Evolutionary conservation across 2,113 vertebrate genomes (phyloP), one percentile per base, ranked within the genome.

Genomic region (Carassius auratus): DNA sequence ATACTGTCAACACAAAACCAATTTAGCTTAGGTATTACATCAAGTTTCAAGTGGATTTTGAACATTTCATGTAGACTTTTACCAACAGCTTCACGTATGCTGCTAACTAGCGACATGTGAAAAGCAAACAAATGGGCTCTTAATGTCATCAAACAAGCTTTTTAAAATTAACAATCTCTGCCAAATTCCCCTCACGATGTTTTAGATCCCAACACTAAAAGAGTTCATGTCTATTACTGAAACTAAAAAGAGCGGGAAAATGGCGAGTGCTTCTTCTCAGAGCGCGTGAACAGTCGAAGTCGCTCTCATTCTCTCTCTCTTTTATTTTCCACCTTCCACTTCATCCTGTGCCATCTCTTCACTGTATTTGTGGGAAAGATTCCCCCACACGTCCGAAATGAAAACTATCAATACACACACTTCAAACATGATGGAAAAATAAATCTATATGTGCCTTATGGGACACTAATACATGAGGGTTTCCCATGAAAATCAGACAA

Each of bases 331-430:
- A 55, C 8, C 48, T 62, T 42, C 30, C 23, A 71, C 82, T 85
- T 88, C 80, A 59, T 86, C 68, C 36, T 10, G 45, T 5, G n/a
- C 19, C 50, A 0, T 73, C 33, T 73, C 50, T 42, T 71, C 30
- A 4, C 45, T 48, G 50, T 85, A 89, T 89, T 68, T 23, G 55
- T 45, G 21, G 36, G 36, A 79, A 83, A 61, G 59, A 85, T 83
- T 87, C 75, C 33, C 74, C 19, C 76, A 79, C 88, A 89, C 88
- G 88, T 42, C 73, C 75, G 64, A 68, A 38, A 50, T 26, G 30
- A 82, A 78, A 52, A 48, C 66, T 3, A 33, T 76, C 48, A 76
- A 55, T 76, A 50, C 48, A 7, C 30, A 14, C 81, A 57, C 81
- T 55, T 76, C 76, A 75, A 21, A 75, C 17, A 5, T 77, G 66